Base-by-base conservation (phyloP, 2,113 vertebrate species). In the Spheniscus mendiculus region DNA sequence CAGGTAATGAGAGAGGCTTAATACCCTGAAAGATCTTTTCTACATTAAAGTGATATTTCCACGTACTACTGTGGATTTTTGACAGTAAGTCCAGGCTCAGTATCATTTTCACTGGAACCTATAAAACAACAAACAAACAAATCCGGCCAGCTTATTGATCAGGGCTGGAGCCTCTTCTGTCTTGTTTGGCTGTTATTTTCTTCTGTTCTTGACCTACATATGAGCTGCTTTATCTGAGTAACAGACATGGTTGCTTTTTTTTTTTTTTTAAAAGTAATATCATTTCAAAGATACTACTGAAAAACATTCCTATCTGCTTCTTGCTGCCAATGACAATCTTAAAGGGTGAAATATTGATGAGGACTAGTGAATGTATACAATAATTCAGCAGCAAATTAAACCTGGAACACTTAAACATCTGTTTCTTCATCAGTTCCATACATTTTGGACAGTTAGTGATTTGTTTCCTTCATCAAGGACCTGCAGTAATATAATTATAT, bases 31-130 rank as follows among this genome's bases (percentile, higher is more conserved):
- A 86, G 52, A 50, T 36, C 71, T 82, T 18, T 44, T 40, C 58
- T 29, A 4, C 32, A 1, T 30, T 34, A 2, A 30, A 69, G 53
- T 12, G 58, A 4, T 50, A 19, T 65, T 94, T 85, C 40, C 59
- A 61, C 26, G 45, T 9, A 0, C 32, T 45, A 1, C 8, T 0
- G 0, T 2, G 25, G 42, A 47, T 0, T 21, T 72, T 25, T 18
- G 72, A 8, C 10, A 19, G 76, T 6, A 87, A 77, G 81, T 67
- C 38, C 38, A 15, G 38, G 59, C 69, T 71, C 30, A 7, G 10
- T 7, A 29, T 58, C 3, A 1, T 38, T 66, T n/a, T 23, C 47
- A 7, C 14, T 36, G 73, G 74, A 40, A 82, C 83, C 50, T 52
- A 11, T 69, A 36, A 55, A 81, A 16, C 67, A 67, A 7, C 69